Evolutionary conservation across 2,113 vertebrate genomes (phyloP).

Genomic region (Dascyllus trimaculatus): DNA sequence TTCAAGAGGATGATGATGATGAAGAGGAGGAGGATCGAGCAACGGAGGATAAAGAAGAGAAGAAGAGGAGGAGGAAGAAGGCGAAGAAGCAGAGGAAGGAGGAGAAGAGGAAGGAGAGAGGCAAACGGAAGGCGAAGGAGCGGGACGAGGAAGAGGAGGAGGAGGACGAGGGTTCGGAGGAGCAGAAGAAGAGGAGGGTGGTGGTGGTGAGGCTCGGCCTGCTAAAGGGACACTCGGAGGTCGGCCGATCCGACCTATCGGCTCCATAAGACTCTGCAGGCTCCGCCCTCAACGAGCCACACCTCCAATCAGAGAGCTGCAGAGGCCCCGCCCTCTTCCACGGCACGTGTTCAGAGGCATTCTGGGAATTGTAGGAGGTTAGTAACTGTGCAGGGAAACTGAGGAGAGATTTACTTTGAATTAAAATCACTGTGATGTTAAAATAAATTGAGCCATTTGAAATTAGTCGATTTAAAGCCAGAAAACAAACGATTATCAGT

Average conservation of each 20-base stretch:
- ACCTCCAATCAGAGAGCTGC: conserved; percentile 27
- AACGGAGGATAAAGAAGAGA: conserved; percentile 14
- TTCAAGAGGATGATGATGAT: conserved; percentile 31
- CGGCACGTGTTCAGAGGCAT: not conserved
- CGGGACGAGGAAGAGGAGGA: conserved; percentile 11
- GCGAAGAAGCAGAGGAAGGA: conserved; percentile 44
- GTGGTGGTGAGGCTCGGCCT: conserved; percentile 75
- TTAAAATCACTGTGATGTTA: not conserved
- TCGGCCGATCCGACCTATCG: conserved; percentile 68
- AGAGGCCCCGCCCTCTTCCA: conserved; percentile 10
- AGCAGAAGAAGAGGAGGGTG: conserved; percentile 71
- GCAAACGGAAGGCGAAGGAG: not conserved
- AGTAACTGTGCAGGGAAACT: conserved; percentile 15
- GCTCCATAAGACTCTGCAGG: conserved; percentile 51
- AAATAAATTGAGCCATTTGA: not conserved
- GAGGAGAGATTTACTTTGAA: conserved; percentile 17
- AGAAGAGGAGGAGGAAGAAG: conserved; percentile 56
- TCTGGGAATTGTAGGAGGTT: conserved; percentile 36
- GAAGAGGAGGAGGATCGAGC: conserved; percentile 18
- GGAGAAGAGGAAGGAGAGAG: conserved; percentile 33
- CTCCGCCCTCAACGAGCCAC: not conserved
- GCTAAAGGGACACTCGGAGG: conserved; percentile 72
- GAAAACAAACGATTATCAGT: not conserved
- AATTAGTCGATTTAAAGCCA: not conserved
- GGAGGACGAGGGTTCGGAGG: not conserved